Conservation (phyloP, 2,113 vertebrate species). For the Acrocephalus kingi region DNA sequence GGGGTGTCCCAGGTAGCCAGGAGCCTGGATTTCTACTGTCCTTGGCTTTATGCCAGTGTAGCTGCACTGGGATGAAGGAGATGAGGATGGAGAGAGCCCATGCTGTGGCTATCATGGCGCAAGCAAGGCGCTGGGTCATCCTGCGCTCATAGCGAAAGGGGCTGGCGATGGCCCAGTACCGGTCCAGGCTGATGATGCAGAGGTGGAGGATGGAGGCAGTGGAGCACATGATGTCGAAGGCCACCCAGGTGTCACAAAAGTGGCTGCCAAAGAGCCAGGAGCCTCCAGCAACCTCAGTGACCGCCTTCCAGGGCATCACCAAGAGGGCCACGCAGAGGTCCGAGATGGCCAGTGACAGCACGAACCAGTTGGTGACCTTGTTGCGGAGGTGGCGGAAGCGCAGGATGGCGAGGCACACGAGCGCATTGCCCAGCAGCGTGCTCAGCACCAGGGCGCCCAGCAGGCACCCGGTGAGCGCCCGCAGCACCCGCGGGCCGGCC, state of each 20-base stretch:
- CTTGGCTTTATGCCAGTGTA: conserved; percentile 79
- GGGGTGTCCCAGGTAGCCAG: conserved; percentile 12
- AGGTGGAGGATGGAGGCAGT: conserved; percentile 83
- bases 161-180: conserved; percentile 84
- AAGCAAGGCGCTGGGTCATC: conserved; percentile 79
- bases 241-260: conserved; percentile 83
- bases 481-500: conserved; percentile 19
- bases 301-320: conserved; percentile 84
- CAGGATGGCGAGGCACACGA: conserved; percentile 75
- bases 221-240: conserved; percentile 84
- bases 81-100: conserved; percentile 82
- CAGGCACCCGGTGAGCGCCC: conserved; percentile 75
- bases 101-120: conserved; percentile 77
- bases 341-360: conserved; percentile 80
- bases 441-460: conserved; percentile 79
- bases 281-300: conserved; percentile 73
- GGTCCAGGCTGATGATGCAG: conserved; percentile 85
- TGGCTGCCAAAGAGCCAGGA: conserved; percentile 75
- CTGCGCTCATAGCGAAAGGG: conserved; percentile 80
- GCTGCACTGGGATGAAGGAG: conserved; percentile 82
- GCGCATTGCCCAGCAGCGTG: conserved; percentile 78
- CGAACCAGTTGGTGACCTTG: conserved; percentile 84
- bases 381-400: conserved; percentile 76
- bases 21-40: neutral
- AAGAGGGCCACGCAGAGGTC: conserved; percentile 82